Evolutionary conservation across 1,140 invertebrate genomes (phyloP), one percentile per base, ranked within the genome.

Genomic region (Popillia japonica): DNA sequence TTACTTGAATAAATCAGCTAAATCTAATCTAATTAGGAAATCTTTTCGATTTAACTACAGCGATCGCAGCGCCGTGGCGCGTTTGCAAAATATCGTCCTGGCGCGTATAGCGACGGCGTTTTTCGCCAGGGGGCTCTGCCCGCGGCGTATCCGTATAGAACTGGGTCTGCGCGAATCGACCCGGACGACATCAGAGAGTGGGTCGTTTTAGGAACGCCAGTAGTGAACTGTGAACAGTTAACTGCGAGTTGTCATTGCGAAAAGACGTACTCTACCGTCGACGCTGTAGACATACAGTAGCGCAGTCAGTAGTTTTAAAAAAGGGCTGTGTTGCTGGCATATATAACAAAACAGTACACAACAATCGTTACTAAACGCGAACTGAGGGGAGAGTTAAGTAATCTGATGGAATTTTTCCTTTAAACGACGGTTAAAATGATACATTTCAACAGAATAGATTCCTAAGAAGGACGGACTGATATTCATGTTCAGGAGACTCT

Each of bases 41-140:
- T 34, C 61, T 9, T 27, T 68, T 14, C 22, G 17, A 10, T 23
- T 27, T 77, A 61, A 23, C 22, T 68, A 41, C 20, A 48, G 61
- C 40, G 76, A 40, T 17, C n/a, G n/a, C n/a, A 68, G 76, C 76
- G 76, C 76, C 68, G 42, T 61, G 27, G 41, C 40, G 77, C 64
- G 77, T n/a, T 41, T 44, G 68, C 68, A 11, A 42, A 73, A 55
- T 27, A 14, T 68, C 64, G 72, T 44, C 64, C 23, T 44, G 44
- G 44, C 48, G 77, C 72, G 44, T 78, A 44, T 73, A 75, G 23
- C 73, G 78, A 74, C 72, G 75, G 75, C 75, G 78, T 75, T 78
- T 40, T 48, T 20, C 73, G 78, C 78, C 73, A 75, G 64, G 64
- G 72, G 27, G 41, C 64, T 68, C 77, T 34, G 78, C 61, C 76